Evolutionary conservation across 2,797 vertebrate species (phyloP).

Genomic region (Lacerta agilis): DNA sequence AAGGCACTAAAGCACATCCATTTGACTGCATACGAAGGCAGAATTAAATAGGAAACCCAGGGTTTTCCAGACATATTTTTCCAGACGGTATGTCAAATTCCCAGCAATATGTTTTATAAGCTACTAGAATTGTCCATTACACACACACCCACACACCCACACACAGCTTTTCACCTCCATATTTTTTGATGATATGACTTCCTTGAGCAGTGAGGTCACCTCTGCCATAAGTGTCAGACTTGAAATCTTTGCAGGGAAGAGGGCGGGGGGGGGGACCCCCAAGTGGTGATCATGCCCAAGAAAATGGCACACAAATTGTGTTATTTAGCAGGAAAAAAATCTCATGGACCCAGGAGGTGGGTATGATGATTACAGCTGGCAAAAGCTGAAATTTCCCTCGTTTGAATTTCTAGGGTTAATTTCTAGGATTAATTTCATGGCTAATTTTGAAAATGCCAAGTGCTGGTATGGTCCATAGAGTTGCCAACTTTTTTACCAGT

Average conservation of each 20-base stretch:
- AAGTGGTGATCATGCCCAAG: neutral
- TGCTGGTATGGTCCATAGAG: neutral
- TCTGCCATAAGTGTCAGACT: neutral
- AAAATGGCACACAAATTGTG: accelerated
- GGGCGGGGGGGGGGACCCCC: neutral
- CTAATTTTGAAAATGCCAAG: neutral
- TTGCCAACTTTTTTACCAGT: neutral
- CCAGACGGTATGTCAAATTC: slow-evolving; percentile 55
- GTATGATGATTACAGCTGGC: neutral
- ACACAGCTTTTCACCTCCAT: slow-evolving; percentile 4
- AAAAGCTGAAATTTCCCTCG: slow-evolving; percentile 6
- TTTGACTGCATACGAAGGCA: slow-evolving; percentile 22
- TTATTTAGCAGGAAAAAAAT: neutral
- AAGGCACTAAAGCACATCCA: slow-evolving; percentile 59
- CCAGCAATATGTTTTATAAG: slow-evolving; percentile 43
- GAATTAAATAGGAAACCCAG: slow-evolving; percentile 58
- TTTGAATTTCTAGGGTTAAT: slow-evolving; percentile 25
- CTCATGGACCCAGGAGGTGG: neutral
- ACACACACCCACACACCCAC: neutral
- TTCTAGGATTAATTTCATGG: no score
- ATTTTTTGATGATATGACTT: slow-evolving; percentile 2
- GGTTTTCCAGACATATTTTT: slow-evolving; percentile 59
- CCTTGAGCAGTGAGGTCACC: slow-evolving; percentile 18
- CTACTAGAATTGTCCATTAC: slow-evolving; percentile 27
- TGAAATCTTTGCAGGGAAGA: neutral